Evolutionary conservation across 2,113 vertebrate genomes (phyloP).

Genomic region (Ciconia boyciana): DNA sequence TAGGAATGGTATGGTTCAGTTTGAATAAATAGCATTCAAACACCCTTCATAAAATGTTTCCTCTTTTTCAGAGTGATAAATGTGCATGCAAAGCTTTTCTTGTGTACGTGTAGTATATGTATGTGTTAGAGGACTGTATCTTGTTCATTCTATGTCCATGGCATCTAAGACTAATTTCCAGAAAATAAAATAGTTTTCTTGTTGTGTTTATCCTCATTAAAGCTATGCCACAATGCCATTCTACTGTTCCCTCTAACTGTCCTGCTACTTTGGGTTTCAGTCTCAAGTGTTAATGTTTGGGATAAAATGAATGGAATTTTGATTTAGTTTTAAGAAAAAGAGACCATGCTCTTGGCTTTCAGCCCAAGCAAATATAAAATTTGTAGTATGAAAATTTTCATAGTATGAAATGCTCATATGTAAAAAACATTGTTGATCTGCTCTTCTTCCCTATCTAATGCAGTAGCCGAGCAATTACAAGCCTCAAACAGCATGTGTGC

Average conservation of each 20-base stretch:
- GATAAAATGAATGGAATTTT: neutral
- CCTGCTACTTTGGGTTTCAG: neutral
- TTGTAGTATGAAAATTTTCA: no score
- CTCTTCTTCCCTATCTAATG: neutral
- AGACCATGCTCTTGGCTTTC: neutral
- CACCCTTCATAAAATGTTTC: neutral
- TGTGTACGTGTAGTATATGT: fast-evolving
- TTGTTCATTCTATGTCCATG: neutral
- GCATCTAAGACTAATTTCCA: neutral
- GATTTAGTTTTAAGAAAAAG: neutral
- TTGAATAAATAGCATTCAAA: neutral
- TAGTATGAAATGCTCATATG: neutral
- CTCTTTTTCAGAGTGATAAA: neutral
- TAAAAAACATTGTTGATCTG: neutral
- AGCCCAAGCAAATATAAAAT: neutral
- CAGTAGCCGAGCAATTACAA: neutral
- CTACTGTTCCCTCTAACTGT: neutral
- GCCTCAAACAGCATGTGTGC: neutral
- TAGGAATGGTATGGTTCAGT: neutral
- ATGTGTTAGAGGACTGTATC: neutral
- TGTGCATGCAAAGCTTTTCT: neutral
- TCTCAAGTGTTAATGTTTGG: neutral
- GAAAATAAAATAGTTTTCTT: neutral
- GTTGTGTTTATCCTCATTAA: neutral
- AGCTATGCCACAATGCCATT: neutral